phyloP scores from a whole-genome alignment of 37 sponge, comb jelly and placozoan genomes.

The Theonella swinhoei region DNA sequence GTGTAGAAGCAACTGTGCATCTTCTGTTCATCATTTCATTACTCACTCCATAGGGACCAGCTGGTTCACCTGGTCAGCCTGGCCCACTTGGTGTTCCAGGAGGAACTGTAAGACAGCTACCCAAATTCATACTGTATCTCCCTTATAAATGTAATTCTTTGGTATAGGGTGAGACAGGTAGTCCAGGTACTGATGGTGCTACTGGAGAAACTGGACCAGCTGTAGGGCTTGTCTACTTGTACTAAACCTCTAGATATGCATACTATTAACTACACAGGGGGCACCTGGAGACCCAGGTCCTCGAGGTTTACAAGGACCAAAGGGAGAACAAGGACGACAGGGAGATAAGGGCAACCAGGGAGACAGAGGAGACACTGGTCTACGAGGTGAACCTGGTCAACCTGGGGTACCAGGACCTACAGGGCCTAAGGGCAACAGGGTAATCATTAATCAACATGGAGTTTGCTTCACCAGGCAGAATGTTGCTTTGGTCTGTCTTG shows the following conservation, averaged over 20 bases:
- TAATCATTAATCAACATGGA: neutral
- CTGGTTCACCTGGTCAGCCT: conserved; percentile 57
- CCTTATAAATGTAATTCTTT: neutral
- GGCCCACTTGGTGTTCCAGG: conserved; percentile 72
- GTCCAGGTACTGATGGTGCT: conserved; percentile 57
- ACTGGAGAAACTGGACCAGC: conserved; percentile 56
- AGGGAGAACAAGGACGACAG: conserved; percentile 65
- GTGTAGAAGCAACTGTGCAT: neutral
- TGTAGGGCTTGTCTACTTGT: conserved; percentile 35
- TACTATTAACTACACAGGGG: conserved; percentile 24
- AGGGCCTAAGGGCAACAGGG: conserved; percentile 63
- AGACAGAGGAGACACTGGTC: conserved; percentile 50
- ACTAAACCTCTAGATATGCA: too few relatives aligned
- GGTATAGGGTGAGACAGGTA: conserved; percentile 50
- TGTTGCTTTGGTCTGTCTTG: too few relatives aligned
- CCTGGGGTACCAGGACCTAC: conserved; percentile 51
- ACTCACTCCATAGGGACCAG: conserved; percentile 44
- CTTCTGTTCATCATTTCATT: neutral
- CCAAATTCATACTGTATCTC: neutral
- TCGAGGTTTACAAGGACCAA: conserved; percentile 50
- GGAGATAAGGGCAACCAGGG: conserved; percentile 63
- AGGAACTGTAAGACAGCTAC: conserved; percentile 54
- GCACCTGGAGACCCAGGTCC: conserved; percentile 52
- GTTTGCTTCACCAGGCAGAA: too few relatives aligned
- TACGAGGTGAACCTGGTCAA: conserved; percentile 41